A percentile compares a stretch with the other conserved stretches of the same genome.
These are phyloP conservation scores for Festucalex cinctus DNA, from an alignment of 2,113 vertebrate genomes.

Conservation along the genomic window DNA sequence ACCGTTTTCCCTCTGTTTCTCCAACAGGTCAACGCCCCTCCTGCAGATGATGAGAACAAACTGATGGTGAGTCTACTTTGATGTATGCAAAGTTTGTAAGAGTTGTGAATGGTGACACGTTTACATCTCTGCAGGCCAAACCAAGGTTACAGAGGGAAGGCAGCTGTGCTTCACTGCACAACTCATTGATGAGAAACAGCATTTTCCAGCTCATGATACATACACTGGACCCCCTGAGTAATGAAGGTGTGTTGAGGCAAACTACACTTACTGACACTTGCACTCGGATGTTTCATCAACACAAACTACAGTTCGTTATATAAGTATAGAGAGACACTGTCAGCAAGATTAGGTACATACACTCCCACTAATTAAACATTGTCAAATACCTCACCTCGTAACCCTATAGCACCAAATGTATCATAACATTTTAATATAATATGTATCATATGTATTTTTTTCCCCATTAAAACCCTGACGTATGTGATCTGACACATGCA, in stretches of 20 bases:
- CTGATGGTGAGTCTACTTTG: slow-evolving; percentile 55
- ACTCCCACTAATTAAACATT: too few species aligned
- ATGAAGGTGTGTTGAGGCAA: slow-evolving; percentile 51
- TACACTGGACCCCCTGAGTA: slow-evolving; percentile 71
- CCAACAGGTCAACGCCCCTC: slow-evolving; percentile 31
- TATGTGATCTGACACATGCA: too few species aligned
- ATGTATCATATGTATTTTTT: too few species aligned
- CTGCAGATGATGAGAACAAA: slow-evolving; percentile 65
- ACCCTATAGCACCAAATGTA: too few species aligned
- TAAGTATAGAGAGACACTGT: neutral
- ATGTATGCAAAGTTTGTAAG: neutral
- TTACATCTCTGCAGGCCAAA: slow-evolving; percentile 55
- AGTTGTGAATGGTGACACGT: neutral
- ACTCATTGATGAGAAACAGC: slow-evolving; percentile 76
- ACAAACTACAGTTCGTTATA: neutral
- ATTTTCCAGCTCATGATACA: slow-evolving; percentile 79
- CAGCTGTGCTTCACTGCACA: slow-evolving; percentile 75
- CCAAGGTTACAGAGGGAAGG: slow-evolving; percentile 73
- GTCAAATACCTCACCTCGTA: too few species aligned
- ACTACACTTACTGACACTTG: neutral
- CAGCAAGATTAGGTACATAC: neutral
- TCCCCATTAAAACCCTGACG: too few species aligned
- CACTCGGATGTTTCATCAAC: neutral
- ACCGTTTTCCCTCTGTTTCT: slow-evolving; percentile 14
- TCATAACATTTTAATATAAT: too few species aligned